Evolutionary conservation across 2,113 vertebrate species (phyloP), one percentile per base, ranked within the genome.

Genomic region (Megalops atlanticus): DNA sequence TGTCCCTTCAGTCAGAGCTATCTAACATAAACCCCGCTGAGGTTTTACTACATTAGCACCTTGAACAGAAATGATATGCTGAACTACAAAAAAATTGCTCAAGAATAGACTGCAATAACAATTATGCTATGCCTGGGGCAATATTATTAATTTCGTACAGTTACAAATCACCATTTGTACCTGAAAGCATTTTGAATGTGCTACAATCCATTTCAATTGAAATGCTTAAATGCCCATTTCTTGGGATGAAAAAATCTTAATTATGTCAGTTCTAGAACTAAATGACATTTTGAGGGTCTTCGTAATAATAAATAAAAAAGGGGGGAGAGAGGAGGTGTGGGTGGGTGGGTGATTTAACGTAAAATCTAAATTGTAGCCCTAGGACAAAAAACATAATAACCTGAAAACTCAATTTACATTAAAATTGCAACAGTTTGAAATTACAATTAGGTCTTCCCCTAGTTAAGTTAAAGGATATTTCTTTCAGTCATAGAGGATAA

Each of bases 131-230:
- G 18, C 43, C 70, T 52, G 43, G 45, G 43, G 78, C 33, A 8
- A 79, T 43, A 35, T 14, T 11, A 71, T 71, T 73, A 31, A 73
- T 10, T 70, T 11, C 27, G 27, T 45, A 79, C n/a, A 79, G 68
- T 41, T 16, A 74, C 38, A 39, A 40, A 24, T 35, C 24, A 35
- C 14, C 12, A 45, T 75, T 75, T 45, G 6, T 16, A 41, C 21
- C 18, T 24, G 72, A 24, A n/a, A 73, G 7, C 31, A 52, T 74
- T 40, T 75, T 74, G 35, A 39, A 40, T 18, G 70, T 58, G 35
- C 21, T 40, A 24, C n/a, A 41, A 39, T 54, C n/a, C 49, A 36
- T 27, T 38, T 39, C 21, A 80, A 40, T 39, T 54, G 24, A n/a
- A 45, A 2, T 73, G 16, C 33, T 36, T 72, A 72, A 39, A 72